Percentiles rank a stretch among this genome's conserved stretches.
Conservation (phyloP, 2,797 vertebrate genomes). For the Poeciliopsis paucimaculata region DNA sequence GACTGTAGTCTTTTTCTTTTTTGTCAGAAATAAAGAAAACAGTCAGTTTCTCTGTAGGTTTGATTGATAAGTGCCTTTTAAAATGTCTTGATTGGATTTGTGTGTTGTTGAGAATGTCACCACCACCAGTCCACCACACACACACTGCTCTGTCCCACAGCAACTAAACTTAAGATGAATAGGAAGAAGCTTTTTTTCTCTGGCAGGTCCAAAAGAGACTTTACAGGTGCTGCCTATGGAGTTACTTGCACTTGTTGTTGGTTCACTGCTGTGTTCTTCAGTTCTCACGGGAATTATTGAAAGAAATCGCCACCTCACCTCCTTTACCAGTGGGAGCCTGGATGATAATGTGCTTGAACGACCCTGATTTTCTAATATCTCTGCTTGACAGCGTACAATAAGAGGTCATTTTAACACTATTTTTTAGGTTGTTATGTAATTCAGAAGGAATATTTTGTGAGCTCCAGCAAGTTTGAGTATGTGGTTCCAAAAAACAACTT, state of each 20-base stretch:
- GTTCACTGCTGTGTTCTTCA: background rate
- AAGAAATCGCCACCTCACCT: background rate
- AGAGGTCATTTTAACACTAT: background rate
- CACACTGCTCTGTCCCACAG: background rate
- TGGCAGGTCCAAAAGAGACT: background rate
- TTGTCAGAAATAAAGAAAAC: background rate
- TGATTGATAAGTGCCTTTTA: background rate
- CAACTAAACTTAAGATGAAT: background rate
- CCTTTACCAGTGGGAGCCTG: background rate
- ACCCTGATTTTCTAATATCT: background rate
- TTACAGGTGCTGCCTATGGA: background rate
- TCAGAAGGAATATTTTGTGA: background rate
- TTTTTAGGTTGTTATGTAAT: background rate
- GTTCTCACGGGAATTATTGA: slow-evolving; percentile 2
- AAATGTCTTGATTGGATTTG: background rate
- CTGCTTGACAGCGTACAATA: background rate
- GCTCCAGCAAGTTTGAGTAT: background rate
- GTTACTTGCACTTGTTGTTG: background rate
- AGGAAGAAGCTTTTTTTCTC: background rate
- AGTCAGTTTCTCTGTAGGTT: background rate
- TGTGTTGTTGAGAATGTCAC: background rate
- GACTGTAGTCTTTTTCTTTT: background rate
- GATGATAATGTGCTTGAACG: background rate
- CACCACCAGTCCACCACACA: background rate
- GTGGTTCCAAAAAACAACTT: background rate